phyloP scores from a whole-genome alignment of 2,888 invertebrate species.

The Polymixis lichenea region DNA sequence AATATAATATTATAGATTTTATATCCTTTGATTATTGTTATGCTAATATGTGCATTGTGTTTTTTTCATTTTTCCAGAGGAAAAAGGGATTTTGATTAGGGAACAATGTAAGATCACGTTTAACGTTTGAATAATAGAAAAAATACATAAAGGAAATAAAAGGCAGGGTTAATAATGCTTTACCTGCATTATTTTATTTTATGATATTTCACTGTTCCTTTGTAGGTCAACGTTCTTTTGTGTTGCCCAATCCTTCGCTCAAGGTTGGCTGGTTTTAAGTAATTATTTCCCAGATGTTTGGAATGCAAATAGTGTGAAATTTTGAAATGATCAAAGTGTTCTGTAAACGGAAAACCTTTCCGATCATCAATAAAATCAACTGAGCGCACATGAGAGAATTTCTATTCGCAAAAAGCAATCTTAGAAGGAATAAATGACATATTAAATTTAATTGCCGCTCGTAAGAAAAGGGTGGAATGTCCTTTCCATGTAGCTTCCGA shows the following conservation, averaged over 20 bases:
- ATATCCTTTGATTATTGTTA: neutral
- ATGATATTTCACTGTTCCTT: constrained; percentile 39
- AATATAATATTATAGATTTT: no score
- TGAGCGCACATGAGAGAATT: constrained; percentile 46
- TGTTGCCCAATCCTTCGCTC: constrained; percentile 38
- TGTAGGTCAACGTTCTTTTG: constrained; percentile 45
- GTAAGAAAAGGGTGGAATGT: constrained; percentile 69
- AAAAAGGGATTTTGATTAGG: constrained; percentile 3
- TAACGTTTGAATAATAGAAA: constrained; percentile 37
- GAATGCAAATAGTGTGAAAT: constrained; percentile 46
- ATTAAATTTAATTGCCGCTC: constrained; percentile 62
- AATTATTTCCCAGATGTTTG: constrained; percentile 40
- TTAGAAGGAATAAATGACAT: constrained; percentile 57
- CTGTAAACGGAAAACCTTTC: constrained; percentile 21
- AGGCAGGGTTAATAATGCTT: constrained; percentile 31
- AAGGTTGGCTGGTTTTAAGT: constrained; percentile 27
- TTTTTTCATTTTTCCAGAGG: neutral
- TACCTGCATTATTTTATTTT: constrained; percentile 46
- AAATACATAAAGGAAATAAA: constrained; percentile 46
- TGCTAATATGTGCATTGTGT: neutral
- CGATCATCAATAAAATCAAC: constrained; percentile 51
- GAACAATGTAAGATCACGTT: constrained; percentile 28
- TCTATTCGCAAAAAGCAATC: constrained; percentile 49
- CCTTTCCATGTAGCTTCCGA: constrained; percentile 76
- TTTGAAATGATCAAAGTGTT: constrained; percentile 43